Evolutionary conservation across 2,797 vertebrate genomes (phyloP).

Genomic region (Trematomus bernacchii): DNA sequence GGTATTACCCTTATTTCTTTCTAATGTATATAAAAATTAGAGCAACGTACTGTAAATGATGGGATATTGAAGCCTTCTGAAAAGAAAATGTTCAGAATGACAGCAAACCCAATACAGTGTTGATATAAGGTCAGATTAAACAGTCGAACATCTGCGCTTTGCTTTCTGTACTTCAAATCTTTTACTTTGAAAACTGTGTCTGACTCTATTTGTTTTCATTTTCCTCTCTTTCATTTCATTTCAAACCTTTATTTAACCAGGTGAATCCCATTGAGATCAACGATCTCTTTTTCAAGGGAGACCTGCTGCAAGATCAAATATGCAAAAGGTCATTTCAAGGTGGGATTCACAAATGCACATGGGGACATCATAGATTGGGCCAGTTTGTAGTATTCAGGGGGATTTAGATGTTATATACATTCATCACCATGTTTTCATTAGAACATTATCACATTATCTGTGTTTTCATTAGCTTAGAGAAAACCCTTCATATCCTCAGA

Average conservation of each 20-base stretch:
- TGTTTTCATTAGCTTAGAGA: no score
- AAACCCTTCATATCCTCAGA: no score
- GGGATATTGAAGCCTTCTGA: slow-evolving; percentile 22
- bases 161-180: not conserved
- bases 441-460: no score
- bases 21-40: slow-evolving; percentile 24
- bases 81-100: slow-evolving; percentile 6
- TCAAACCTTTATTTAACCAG: no score
- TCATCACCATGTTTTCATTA: no score
- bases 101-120: not conserved
- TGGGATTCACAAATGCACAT: not conserved
- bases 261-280: no score
- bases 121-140: not conserved
- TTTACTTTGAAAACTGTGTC: slow-evolving; percentile 21
- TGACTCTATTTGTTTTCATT: slow-evolving; percentile 8
- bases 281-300: no score
- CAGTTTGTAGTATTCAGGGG: no score
- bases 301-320: not conserved
- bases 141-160: not conserved
- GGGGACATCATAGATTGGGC: not conserved
- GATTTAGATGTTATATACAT: no score
- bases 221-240: not conserved
- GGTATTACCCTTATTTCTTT: slow-evolving; percentile 47
- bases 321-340: not conserved
- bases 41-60: not conserved